These are phyloP conservation scores for Ptyas mucosa DNA, from an alignment of 2,113 vertebrate genomes.

Conservation along the genomic window DNA sequence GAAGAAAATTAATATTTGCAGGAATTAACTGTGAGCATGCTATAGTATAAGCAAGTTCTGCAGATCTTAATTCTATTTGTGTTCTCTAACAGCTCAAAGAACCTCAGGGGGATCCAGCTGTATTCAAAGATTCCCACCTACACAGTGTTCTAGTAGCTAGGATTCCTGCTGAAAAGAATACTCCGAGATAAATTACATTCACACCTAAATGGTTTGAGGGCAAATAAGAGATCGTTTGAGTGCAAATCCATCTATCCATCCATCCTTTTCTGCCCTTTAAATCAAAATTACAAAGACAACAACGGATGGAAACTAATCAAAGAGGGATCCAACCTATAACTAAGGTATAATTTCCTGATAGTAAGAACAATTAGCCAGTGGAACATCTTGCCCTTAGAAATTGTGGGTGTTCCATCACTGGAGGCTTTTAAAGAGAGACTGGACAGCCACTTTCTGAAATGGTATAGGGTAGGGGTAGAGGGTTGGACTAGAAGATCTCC, in stretches of 20 bases:
- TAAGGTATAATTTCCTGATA: not conserved
- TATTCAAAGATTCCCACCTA: not conserved
- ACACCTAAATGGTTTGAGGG: not conserved
- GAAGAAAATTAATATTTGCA: not conserved
- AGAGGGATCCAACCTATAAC: not conserved
- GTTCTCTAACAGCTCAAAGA: not conserved
- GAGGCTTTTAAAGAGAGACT: not conserved
- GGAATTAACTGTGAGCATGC: not conserved
- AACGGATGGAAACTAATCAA: not conserved
- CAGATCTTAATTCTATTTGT: not conserved
- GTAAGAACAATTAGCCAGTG: not conserved
- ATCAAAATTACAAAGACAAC: not conserved
- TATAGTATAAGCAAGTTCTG: not conserved
- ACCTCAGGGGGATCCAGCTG: not conserved
- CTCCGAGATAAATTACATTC: not conserved
- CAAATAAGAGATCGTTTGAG: too few species aligned
- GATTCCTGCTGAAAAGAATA: constrained; percentile 1
- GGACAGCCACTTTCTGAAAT: not conserved
- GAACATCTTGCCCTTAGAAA: not conserved
- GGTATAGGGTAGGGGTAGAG: not conserved
- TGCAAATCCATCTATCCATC: not conserved
- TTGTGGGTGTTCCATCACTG: not conserved
- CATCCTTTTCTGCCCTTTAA: not conserved
- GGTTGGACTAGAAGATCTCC: too few species aligned
- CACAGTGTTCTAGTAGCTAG: not conserved